Base-by-base conservation (phyloP, 1,140 invertebrate genomes). In the Ectropis grisescens region DNA sequence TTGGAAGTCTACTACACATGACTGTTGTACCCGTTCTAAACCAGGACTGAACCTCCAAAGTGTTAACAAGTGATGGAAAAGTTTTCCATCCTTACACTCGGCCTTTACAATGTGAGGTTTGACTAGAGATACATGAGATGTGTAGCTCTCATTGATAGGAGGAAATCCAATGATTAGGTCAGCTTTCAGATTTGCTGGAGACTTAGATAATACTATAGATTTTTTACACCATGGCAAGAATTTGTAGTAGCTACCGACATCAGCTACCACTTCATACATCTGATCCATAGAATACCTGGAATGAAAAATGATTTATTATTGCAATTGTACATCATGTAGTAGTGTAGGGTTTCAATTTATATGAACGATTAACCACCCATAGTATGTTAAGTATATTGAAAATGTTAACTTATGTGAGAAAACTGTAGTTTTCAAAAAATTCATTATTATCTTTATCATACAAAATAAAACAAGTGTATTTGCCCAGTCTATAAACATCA, bases 201-300 rank as follows among this genome's bases (percentile, higher is more conserved):
- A 82, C 52, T 80, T 72, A 7, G 71, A 68, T 27, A 86, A 72
- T 1, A 98, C 88, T 10, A 86, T 72, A 0, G 96, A 97, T 56
- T 90, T n/a, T 62, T 92, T 95, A 65, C 98, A 99, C 85, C 96
- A 99, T 12, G 98, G 97, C 0, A 99, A 88, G 84, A 99, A 99
- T 47, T 91, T 76, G 52, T 92, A 87, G 67, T 99, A 99, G 62
- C 92, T 90, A 52, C 89, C 89, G 2, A 98, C 93, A 79, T 96
- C 93, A 0, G 94, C 85, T 1, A 99, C 97, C 6, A 99, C 94
- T 37, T 87, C 83, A 76, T 89, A 99, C 90, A 99, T 97, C 85
- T 98, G 92, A 22, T 97, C 90, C 89, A 94, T 94, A 8, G 95
- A 91, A 83, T 94, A 98, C 19, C 97, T 98, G 82, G 33, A 74